Evolutionary conservation across 2,797 vertebrate species (phyloP).

Genomic region (Discoglossus pictus): DNA sequence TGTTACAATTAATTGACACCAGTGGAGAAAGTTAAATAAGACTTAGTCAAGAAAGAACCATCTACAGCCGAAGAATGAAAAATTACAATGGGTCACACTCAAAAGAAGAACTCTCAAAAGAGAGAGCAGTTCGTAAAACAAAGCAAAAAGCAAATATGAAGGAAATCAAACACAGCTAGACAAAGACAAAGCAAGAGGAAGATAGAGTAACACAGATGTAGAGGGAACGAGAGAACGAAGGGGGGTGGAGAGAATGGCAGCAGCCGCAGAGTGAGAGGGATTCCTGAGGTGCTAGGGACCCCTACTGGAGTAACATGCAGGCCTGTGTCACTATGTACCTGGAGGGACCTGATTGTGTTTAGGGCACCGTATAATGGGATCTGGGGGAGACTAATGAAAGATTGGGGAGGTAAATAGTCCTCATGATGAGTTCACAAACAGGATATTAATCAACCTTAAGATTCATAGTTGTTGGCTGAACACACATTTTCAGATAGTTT

Average conservation of each 20-base stretch:
- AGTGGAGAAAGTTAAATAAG: no score
- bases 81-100: no score
- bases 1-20: no score
- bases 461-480: slow-evolving; percentile 9
- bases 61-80: no score
- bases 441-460: slow-evolving; percentile 30
- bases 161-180: slow-evolving; percentile 2
- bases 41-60: no score
- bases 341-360: slow-evolving; percentile 17
- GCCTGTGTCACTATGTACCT: slow-evolving; percentile 19
- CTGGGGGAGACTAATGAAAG: slow-evolving; percentile 42
- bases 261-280: slow-evolving; percentile 40
- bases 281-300: slow-evolving; percentile 70
- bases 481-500: not conserved
- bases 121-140: no score
- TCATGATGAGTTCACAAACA: slow-evolving; percentile 15
- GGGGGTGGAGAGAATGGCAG: slow-evolving; percentile 30
- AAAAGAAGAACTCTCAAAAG: no score
- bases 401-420: slow-evolving; percentile 27
- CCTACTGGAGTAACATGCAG: slow-evolving; percentile 61
- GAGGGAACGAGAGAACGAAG: slow-evolving; percentile 15
- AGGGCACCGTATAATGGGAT: slow-evolving; percentile 22
- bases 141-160: not conserved
- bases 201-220: slow-evolving; percentile 4
- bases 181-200: slow-evolving; percentile 28